phyloP scores from a whole-genome alignment of 2,797 vertebrate genomes.

The Nyctalus aviator region DNA sequence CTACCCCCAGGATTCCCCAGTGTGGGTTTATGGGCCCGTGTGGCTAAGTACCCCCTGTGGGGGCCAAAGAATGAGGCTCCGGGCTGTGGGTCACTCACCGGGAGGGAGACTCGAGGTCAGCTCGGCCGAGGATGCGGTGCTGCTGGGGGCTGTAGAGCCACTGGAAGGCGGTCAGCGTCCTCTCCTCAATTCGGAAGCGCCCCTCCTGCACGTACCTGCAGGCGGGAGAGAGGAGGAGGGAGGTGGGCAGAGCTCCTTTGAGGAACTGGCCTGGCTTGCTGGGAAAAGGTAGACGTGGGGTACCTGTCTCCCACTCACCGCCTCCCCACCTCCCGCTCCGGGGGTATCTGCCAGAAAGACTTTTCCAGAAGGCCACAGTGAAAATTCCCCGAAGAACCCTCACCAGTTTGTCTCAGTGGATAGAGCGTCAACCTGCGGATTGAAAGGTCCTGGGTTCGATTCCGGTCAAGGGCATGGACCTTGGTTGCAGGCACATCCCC shows the following conservation, averaged over 20 bases:
- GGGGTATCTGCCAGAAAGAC: background rate
- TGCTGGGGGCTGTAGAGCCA: constrained; percentile 89
- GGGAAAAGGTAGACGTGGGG: background rate
- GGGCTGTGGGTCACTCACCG: constrained; percentile 75
- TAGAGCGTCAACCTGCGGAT: no score
- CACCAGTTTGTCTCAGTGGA: no score
- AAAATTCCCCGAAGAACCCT: background rate
- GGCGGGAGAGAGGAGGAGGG: background rate
- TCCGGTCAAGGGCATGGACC: no score
- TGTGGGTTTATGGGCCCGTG: background rate
- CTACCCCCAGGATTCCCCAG: background rate
- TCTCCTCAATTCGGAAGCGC: constrained; percentile 88
- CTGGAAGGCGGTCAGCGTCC: constrained; percentile 88
- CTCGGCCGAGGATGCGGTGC: constrained; percentile 87
- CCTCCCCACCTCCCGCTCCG: no score
- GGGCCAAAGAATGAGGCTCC: background rate
- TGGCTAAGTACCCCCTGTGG: background rate
- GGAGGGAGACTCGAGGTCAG: constrained; percentile 84
- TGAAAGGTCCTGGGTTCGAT: no score
- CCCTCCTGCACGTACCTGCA: constrained; percentile 88
- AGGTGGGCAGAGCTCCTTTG: background rate
- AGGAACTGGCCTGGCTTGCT: background rate
- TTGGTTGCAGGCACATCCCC: no score
- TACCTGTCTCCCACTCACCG: background rate
- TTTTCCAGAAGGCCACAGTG: background rate